These are phyloP conservation scores for Galeopterus variegatus DNA, from an alignment of 2,113 vertebrate genomes.

Conservation along the genomic window DNA sequence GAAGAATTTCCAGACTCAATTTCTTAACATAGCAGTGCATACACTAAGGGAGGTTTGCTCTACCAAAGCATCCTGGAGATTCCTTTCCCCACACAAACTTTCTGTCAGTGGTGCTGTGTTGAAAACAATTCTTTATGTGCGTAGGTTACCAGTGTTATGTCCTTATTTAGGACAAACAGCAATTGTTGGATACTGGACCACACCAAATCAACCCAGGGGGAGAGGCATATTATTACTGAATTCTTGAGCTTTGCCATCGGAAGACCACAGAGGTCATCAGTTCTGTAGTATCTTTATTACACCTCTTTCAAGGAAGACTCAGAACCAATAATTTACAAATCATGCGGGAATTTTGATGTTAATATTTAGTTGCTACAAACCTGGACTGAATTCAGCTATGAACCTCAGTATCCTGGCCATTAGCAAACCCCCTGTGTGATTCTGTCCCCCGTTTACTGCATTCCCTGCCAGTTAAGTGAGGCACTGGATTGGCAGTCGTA, in stretches of 20 bases:
- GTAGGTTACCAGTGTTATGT: background rate
- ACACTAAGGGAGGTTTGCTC: background rate
- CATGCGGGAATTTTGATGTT: background rate
- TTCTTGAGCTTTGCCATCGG: slow-evolving; percentile 23
- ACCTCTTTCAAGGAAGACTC: background rate
- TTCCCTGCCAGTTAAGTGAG: background rate
- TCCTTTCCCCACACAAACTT: background rate
- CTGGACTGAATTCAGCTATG: background rate
- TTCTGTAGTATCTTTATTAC: background rate
- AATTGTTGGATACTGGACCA: background rate
- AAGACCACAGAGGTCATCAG: background rate
- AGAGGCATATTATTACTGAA: background rate
- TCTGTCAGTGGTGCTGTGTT: background rate
- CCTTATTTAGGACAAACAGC: background rate
- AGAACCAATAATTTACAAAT: background rate
- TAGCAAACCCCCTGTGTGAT: background rate
- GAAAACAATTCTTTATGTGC: background rate
- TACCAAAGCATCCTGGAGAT: background rate
- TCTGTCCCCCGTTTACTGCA: slow-evolving; percentile 5
- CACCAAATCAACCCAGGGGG: background rate
- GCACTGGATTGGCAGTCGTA: background rate
- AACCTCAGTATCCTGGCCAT: slow-evolving; percentile 1
- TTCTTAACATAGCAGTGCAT: background rate
- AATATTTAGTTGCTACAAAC: background rate
- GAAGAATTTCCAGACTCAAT: background rate